Evolutionary conservation across 2,888 invertebrate genomes (phyloP).

Genomic region (Chrysolina oricalcia): DNA sequence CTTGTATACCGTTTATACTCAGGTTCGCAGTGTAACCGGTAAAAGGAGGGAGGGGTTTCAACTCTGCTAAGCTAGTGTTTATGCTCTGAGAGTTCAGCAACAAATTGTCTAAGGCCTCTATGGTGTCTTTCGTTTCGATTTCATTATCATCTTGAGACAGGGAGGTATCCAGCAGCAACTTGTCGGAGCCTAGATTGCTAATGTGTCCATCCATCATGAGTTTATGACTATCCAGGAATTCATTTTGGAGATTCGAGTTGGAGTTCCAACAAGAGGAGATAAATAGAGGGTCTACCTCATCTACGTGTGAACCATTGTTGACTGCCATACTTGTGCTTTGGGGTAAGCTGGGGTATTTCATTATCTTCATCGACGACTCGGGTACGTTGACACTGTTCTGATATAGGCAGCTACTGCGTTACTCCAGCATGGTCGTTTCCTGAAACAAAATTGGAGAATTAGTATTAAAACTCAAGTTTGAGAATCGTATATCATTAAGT

Average conservation of each 20-base stretch:
- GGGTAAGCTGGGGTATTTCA: constrained; percentile 71
- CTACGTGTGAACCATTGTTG: constrained; percentile 68
- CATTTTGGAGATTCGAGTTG: constrained; percentile 72
- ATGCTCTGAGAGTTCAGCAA: constrained; percentile 68
- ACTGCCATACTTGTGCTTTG: constrained; percentile 70
- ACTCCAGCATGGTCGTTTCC: constrained; percentile 16
- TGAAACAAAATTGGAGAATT: constrained; percentile 21
- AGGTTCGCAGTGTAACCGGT: constrained; percentile 89
- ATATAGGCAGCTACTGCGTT: background rate
- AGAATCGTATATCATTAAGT: no score
- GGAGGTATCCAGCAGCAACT: constrained; percentile 74
- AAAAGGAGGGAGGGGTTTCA: constrained; percentile 90
- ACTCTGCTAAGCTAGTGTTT: constrained; percentile 83
- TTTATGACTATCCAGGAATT: constrained; percentile 74
- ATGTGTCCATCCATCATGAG: constrained; percentile 76
- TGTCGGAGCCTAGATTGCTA: constrained; percentile 72
- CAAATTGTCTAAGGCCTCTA: constrained; percentile 76
- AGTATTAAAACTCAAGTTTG: background rate
- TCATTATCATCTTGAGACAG: constrained; percentile 73
- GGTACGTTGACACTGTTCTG: background rate
- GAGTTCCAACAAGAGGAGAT: constrained; percentile 81
- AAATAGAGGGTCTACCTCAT: constrained; percentile 81
- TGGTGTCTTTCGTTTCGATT: constrained; percentile 70
- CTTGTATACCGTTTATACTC: constrained; percentile 90
- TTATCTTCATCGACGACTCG: constrained; percentile 66